Percentiles rank a stretch among this genome's conserved stretches.
Evolutionary conservation across 2,113 vertebrate species (phyloP).

Genomic region (Danio rerio): DNA sequence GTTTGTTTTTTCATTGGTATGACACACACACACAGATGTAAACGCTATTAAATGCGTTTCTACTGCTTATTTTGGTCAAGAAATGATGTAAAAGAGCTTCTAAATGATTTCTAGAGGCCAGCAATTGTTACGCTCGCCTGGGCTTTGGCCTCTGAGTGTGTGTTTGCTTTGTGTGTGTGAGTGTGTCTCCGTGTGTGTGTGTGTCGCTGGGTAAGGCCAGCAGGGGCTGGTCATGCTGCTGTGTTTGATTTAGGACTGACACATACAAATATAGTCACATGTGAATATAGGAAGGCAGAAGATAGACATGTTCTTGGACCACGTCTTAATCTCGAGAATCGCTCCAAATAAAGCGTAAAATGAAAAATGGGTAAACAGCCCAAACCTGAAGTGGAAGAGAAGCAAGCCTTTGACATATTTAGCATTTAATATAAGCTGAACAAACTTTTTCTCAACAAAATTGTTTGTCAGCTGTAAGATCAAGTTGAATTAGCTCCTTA

Average conservation of each 20-base stretch:
- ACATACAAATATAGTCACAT: slow-evolving; percentile 38
- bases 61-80: slow-evolving; percentile 37
- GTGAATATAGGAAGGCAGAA: slow-evolving; percentile 22
- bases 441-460: not conserved
- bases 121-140: slow-evolving; percentile 20
- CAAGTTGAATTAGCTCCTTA: not conserved
- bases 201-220: not conserved
- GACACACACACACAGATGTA: slow-evolving; percentile 42
- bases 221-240: slow-evolving; percentile 37
- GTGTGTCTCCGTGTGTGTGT: slow-evolving; percentile 16
- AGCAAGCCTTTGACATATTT: not conserved
- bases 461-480: not conserved
- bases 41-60: slow-evolving; percentile 37
- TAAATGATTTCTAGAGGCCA: slow-evolving; percentile 36
- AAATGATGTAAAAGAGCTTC: slow-evolving; percentile 22
- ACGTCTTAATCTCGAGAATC: slow-evolving; percentile 22
- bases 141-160: slow-evolving; percentile 19
- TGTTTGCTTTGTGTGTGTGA: slow-evolving; percentile 1
- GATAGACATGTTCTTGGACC: slow-evolving; percentile 26
- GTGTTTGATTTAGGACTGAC: slow-evolving; percentile 38
- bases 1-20: slow-evolving; percentile 53
- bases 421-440: not conserved
- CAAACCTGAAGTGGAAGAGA: not conserved
- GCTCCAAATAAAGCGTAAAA: not conserved
- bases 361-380: not conserved